These are phyloP conservation scores for Agriopis marginaria DNA, from an alignment of 2,888 invertebrate genomes.

Conservation along the genomic window DNA sequence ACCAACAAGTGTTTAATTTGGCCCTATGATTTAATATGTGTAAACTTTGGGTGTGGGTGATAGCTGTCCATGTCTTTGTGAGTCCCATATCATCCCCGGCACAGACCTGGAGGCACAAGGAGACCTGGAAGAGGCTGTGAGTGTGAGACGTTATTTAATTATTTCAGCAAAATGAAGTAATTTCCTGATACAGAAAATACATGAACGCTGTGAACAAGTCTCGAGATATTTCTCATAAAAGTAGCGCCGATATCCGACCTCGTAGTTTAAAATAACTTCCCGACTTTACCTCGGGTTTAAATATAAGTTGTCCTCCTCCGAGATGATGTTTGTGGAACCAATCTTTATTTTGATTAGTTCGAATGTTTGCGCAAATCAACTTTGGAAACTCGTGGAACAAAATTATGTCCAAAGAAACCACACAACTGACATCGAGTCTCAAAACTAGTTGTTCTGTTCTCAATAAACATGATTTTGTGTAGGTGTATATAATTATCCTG, in stretches of 20 bases:
- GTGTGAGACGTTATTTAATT: background rate
- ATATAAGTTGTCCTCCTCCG: slow-evolving; percentile 8
- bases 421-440: background rate
- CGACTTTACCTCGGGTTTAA: slow-evolving; percentile 13
- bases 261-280: slow-evolving; percentile 13
- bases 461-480: background rate
- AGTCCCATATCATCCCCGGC: no score
- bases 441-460: slow-evolving; percentile 1
- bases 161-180: background rate
- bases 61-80: no score
- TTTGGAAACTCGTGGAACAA: background rate
- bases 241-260: background rate
- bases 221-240: slow-evolving; percentile 7
- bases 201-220: background rate
- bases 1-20: no score
- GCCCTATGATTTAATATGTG: no score
- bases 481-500: background rate
- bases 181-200: background rate
- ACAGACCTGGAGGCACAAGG: no score
- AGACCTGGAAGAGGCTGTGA: no score
- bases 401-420: slow-evolving; percentile 1
- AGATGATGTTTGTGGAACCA: slow-evolving; percentile 25
- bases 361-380: slow-evolving; percentile 14
- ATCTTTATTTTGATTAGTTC: slow-evolving; percentile 25
- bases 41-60: no score